These are phyloP conservation scores for Papilio glaucus DNA, from an alignment of 1,140 invertebrate species.

Conservation along the genomic window DNA sequence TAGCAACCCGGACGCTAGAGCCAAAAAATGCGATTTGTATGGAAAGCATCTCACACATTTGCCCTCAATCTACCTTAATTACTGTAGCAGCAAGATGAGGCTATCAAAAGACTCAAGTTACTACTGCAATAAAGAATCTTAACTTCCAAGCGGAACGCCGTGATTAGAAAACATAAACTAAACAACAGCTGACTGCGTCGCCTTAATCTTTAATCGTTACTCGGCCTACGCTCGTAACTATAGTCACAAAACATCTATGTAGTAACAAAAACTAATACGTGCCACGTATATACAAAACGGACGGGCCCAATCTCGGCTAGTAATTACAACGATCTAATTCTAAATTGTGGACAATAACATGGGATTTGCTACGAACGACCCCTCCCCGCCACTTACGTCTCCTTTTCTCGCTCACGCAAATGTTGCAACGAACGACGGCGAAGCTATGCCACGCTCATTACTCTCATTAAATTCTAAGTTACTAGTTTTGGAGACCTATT, in stretches of 20 bases:
- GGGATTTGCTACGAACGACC: too few relatives aligned
- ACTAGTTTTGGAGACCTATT: too few relatives aligned
- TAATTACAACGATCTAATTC: conserved; percentile 53
- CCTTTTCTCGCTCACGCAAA: too few relatives aligned
- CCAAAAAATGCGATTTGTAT: background rate
- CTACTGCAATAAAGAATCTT: background rate
- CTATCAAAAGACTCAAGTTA: conserved; percentile 10
- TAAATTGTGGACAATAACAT: too few relatives aligned
- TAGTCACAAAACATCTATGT: conserved; percentile 19
- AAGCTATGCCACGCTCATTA: too few relatives aligned
- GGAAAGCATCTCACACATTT: background rate
- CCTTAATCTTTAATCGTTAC: conserved; percentile 20
- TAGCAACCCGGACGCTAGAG: too few relatives aligned
- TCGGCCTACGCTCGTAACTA: conserved; percentile 21
- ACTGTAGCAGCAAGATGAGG: background rate
- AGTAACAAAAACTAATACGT: conserved; percentile 26
- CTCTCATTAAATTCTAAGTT: too few relatives aligned
- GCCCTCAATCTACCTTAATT: background rate
- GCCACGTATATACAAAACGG: conserved; percentile 29
- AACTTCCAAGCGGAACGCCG: background rate
- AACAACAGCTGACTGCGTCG: conserved; percentile 29
- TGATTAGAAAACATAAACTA: conserved; percentile 35
- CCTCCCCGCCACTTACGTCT: too few relatives aligned
- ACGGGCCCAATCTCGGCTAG: conserved; percentile 7
- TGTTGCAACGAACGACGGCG: too few relatives aligned